phyloP scores from a whole-genome alignment of 2,797 vertebrate species.

The Macropodus opercularis region DNA sequence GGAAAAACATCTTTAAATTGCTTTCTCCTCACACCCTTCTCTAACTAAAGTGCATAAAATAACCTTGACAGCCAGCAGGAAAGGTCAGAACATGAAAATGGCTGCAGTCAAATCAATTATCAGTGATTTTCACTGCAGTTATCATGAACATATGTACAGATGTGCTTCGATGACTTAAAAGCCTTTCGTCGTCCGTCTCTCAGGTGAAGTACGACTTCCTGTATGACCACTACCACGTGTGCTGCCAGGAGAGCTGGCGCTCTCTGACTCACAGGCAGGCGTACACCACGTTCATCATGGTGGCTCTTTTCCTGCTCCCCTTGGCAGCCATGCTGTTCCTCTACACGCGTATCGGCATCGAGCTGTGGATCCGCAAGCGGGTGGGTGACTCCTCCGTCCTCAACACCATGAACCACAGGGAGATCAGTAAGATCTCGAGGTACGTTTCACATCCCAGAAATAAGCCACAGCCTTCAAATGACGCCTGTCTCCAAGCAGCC shows the following conservation, averaged over 20 bases:
- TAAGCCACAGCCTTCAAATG: no score
- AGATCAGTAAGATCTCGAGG: conserved; percentile 86
- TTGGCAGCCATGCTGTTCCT: conserved; percentile 84
- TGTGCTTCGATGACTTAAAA: background rate
- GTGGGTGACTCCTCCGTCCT: conserved; percentile 85
- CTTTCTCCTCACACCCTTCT: no score
- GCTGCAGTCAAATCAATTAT: background rate
- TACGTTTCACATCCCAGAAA: conserved; percentile 25
- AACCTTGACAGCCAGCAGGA: background rate
- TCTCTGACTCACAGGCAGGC: conserved; percentile 76
- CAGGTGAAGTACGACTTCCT: conserved; percentile 89
- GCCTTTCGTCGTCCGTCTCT: background rate
- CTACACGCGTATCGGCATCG: conserved; percentile 83
- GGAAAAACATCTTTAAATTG: no score
- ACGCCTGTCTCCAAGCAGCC: no score
- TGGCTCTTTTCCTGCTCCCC: conserved; percentile 86
- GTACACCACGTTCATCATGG: conserved; percentile 88
- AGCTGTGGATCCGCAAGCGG: conserved; percentile 86
- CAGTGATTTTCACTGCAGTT: background rate
- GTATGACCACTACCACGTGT: conserved; percentile 86
- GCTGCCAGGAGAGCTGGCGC: conserved; percentile 86
- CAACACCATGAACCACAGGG: conserved; percentile 84
- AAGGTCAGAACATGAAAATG: background rate
- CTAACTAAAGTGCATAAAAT: background rate
- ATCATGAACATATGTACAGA: background rate